Evolutionary conservation across 2,113 vertebrate genomes (phyloP), one percentile per base, ranked within the genome.

Genomic region (Corythaixoides concolor): DNA sequence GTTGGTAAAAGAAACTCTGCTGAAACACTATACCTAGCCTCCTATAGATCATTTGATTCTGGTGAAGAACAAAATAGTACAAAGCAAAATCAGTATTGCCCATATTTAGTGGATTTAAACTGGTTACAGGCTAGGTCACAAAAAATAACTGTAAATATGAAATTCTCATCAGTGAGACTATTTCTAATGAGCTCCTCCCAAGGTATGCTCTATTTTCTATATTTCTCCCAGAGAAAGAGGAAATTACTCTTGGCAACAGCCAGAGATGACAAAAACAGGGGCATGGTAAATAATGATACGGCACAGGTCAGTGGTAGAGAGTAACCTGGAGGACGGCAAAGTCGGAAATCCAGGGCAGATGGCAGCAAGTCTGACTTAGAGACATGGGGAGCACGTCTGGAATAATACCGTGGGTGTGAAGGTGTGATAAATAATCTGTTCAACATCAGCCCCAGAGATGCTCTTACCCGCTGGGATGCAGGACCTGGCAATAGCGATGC

Each of bases 21-120:
- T 89, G 33, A 26, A 28, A 47, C 73, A 55, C 50, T 82, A 15
- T 73, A 41, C 86, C 73, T 66, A 43, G 66, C 67, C 37, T 92
- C 43, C 45, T 88, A 9, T 62, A 62, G 69, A 76, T 88, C 45
- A 30, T 88, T 94, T 82, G 24, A 62, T 92, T 81, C 37, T 94
- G 83, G 90, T 86, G 72, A 88, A 80, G 76, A 92, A 70, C 37
- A 87, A 90, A 96, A 87, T 41, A 84, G 73, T 64, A 41, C 56
- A 81, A 68, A 6, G 13, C 49, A 89, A 90, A 94, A 92, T 87
- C 90, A 73, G 1, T 72, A 35, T 60, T 27, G 16, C 45, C 68
- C 35, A 41, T 90, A 73, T 80, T 81, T 92, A 79, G 85, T 81
- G 83, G 66, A 89, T 95, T 89, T 81, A 87, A 96, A 85, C 59